Percentiles rank a stretch among this genome's conserved stretches.
These are phyloP conservation scores for Hippoglossus hippoglossus DNA, from an alignment of 2,797 vertebrate species.

Conservation along the genomic window DNA sequence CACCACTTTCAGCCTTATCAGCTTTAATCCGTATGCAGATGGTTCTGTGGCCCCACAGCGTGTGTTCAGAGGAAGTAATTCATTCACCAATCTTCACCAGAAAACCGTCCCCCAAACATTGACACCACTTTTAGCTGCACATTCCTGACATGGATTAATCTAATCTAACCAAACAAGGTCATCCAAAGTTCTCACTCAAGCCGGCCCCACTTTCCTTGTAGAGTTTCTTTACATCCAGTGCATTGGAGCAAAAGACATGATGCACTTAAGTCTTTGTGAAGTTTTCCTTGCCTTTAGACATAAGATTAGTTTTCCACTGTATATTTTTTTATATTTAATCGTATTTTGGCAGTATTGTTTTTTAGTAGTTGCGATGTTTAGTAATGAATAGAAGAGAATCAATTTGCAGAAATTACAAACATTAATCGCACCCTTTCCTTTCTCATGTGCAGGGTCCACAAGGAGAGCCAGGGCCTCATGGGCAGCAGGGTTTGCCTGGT, in stretches of 20 bases:
- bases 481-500: conserved; percentile 94
- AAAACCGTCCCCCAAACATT: neutral
- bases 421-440: conserved; percentile 19
- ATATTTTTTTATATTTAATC: neutral
- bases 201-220: neutral
- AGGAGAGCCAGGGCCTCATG: conserved; percentile 92
- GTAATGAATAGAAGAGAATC: neutral
- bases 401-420: neutral
- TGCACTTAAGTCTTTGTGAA: neutral
- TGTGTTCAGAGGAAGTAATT: conserved; percentile 28
- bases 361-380: neutral
- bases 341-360: neutral
- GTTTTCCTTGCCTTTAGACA: neutral
- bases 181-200: neutral
- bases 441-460: conserved; percentile 87
- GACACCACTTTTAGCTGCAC: conserved; percentile 17
- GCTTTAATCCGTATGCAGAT: conserved; percentile 36
- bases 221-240: neutral
- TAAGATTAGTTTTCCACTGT: neutral
- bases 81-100: conserved; percentile 19
- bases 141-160: conserved; percentile 21
- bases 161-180: neutral
- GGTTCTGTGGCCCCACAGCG: conserved; percentile 1
- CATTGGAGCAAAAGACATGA: neutral
- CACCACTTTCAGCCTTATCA: conserved; percentile 39